These are phyloP conservation scores for Ectropis grisescens DNA, from an alignment of 1,140 invertebrate genomes.

Conservation along the genomic window DNA sequence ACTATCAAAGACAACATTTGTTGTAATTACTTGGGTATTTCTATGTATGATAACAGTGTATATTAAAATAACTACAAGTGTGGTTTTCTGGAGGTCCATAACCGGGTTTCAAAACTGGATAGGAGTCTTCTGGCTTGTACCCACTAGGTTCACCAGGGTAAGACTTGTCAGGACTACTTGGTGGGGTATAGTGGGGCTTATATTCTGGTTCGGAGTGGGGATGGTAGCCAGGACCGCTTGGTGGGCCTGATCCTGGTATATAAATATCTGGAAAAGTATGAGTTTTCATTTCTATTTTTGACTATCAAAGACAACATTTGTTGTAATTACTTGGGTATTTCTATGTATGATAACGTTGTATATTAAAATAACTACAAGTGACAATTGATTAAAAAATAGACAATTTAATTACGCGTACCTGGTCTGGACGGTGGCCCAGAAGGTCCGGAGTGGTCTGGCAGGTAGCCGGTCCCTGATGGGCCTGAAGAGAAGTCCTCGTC, in stretches of 20 bases:
- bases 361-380: slow-evolving; percentile 10
- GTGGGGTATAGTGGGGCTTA: slow-evolving; percentile 18
- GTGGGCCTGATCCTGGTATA: slow-evolving; percentile 26
- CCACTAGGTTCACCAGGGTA: slow-evolving; percentile 7
- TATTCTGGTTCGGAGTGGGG: slow-evolving; percentile 10
- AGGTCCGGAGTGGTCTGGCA: slow-evolving; percentile 2
- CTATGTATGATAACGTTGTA: no score
- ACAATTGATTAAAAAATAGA: no score
- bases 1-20: no score
- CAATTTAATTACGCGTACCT: no score
- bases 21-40: no score
- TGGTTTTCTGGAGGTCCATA: slow-evolving; percentile 1
- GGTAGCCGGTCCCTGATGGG: slow-evolving; percentile 10
- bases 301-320: no score
- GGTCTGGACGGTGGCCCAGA: slow-evolving; percentile 8
- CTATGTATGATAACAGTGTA: no score
- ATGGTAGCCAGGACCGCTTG: slow-evolving; percentile 22
- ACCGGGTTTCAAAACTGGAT: slow-evolving; percentile 4
- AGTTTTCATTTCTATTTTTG: no score
- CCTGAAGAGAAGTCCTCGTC: slow-evolving; percentile 17
- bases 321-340: no score
- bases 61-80: slow-evolving; percentile 10
- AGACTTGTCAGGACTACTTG: slow-evolving; percentile 10
- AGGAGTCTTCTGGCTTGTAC: no score
- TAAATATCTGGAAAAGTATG: slow-evolving; percentile 24